These are phyloP conservation scores for Bombus polaris DNA, from an alignment of 1,140 invertebrate genomes.

Conservation along the genomic window DNA sequence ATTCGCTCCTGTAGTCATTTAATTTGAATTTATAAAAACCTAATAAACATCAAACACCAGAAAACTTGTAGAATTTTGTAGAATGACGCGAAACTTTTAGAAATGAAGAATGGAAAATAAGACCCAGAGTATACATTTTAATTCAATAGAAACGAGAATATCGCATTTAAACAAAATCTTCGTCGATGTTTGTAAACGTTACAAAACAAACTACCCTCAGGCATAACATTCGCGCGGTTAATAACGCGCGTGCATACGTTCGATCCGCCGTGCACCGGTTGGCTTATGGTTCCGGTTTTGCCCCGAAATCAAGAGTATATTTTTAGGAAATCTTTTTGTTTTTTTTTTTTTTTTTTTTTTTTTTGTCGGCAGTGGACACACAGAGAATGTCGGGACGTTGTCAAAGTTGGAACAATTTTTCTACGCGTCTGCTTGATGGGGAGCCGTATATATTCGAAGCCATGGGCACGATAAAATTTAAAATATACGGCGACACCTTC, in stretches of 20 bases:
- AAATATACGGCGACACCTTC: conserved; percentile 72
- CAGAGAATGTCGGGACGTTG: conserved; percentile 45
- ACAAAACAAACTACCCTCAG: too few relatives aligned
- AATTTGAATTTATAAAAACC: not conserved
- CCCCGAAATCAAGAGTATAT: conserved; percentile 44
- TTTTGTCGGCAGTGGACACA: conserved; percentile 35
- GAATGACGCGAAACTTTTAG: not conserved
- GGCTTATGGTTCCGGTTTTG: not conserved
- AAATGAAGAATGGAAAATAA: not conserved
- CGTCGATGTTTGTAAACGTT: too few relatives aligned
- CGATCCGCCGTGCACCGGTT: too few relatives aligned
- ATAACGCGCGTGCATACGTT: not conserved
- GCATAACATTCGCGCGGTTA: not conserved
- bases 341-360: not conserved
- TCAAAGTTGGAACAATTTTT: conserved; percentile 67
- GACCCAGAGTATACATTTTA: not conserved
- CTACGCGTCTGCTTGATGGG: conserved; percentile 23
- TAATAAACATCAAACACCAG: not conserved
- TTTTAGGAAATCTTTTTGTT: conserved; percentile 23
- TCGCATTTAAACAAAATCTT: too few relatives aligned
- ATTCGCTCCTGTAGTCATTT: not conserved
- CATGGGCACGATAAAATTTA: conserved; percentile 70
- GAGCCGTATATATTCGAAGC: conserved; percentile 47
- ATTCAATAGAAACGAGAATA: too few relatives aligned
- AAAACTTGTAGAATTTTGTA: not conserved